Evolutionary conservation across 2,797 vertebrate genomes (phyloP).

Genomic region (Scarus forsteni): DNA sequence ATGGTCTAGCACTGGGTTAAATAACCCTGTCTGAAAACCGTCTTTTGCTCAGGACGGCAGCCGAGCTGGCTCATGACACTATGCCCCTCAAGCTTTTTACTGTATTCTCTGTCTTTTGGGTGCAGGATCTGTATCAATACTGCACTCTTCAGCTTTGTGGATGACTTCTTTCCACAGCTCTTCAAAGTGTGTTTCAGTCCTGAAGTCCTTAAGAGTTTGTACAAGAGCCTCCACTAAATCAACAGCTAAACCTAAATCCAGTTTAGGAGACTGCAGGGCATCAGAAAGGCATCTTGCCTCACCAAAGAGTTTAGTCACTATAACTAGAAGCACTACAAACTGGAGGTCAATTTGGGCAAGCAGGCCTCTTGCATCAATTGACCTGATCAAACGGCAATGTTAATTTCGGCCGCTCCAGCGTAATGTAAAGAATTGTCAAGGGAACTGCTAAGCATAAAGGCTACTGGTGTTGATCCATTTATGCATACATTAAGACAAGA

Average conservation of each 20-base stretch:
- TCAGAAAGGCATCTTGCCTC: slow-evolving; percentile 2
- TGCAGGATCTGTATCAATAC: not conserved
- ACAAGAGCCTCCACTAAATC: slow-evolving; percentile 4
- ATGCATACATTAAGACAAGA: too few species aligned
- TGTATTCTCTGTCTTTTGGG: not conserved
- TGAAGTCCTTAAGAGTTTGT: not conserved
- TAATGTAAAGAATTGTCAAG: too few species aligned
- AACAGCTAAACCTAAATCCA: not conserved
- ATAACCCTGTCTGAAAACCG: not conserved
- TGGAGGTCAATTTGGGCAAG: slow-evolving; percentile 1
- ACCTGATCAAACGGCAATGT: too few species aligned
- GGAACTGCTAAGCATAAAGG: too few species aligned
- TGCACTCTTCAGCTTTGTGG: not conserved
- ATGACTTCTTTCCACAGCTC: not conserved
- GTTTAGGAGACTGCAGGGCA: not conserved
- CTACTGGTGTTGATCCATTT: too few species aligned
- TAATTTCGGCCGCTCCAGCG: too few species aligned
- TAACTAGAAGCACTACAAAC: not conserved
- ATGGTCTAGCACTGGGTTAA: not conserved
- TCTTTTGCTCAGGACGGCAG: not conserved
- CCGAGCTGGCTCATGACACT: not conserved
- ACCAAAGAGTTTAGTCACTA: not conserved
- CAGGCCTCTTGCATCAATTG: not conserved
- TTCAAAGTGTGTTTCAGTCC: not conserved
- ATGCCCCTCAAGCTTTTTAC: not conserved